Evolutionary conservation across 2,888 invertebrate genomes (phyloP).

Genomic region (Ferrisia virgata): DNA sequence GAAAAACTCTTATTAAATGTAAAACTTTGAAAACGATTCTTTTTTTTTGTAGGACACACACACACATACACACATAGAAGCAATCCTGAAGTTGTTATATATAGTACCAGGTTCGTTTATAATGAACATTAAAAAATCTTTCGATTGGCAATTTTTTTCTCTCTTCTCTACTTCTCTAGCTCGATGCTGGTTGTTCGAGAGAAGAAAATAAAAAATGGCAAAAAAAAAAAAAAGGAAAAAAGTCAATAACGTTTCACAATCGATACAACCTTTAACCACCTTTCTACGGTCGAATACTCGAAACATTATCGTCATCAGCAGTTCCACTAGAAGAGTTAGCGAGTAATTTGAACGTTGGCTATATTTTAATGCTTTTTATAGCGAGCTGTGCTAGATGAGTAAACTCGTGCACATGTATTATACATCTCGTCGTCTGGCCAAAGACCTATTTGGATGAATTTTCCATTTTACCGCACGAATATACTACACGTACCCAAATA

Average conservation of each 20-base stretch:
- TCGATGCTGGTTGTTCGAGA: too few relatives aligned
- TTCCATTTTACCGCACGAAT: too few relatives aligned
- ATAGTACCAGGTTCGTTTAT: too few relatives aligned
- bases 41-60: not conserved
- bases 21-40: not conserved
- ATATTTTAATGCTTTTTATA: not conserved
- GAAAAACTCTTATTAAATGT: slow-evolving; percentile 6
- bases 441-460: too few relatives aligned
- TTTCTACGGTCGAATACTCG: not conserved
- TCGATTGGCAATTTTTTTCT: not conserved
- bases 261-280: not conserved
- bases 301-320: not conserved
- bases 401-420: too few relatives aligned
- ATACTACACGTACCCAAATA: too few relatives aligned
- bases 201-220: too few relatives aligned
- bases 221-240: not conserved
- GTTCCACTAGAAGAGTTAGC: not conserved
- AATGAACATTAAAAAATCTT: not conserved
- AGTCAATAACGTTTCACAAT: not conserved
- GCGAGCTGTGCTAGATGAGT: too few relatives aligned
- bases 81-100: too few relatives aligned
- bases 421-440: too few relatives aligned
- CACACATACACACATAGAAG: too few relatives aligned
- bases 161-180: not conserved
- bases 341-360: not conserved